Evolutionary conservation across 2,113 vertebrate species (phyloP), one percentile per base, ranked within the genome.

Genomic region (Calyptomena viridis): DNA sequence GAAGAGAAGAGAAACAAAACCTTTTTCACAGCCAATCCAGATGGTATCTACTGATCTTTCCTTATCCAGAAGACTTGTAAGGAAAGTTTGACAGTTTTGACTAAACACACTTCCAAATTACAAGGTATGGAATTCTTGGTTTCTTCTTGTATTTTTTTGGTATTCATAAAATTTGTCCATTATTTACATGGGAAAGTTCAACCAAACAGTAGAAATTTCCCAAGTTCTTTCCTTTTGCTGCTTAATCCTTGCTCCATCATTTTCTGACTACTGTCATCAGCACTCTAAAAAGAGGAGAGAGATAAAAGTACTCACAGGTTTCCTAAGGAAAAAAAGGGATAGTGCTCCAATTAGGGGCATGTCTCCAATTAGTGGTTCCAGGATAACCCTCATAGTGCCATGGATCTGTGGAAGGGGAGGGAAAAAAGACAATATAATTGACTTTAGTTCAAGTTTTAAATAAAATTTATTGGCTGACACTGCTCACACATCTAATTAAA

Each of bases 351-450:
- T 97, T 75, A 99, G 97, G 50, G 99, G 99, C 98, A 99, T 98
- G 97, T 99, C 99, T 86, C 99, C 99, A 83, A 99, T 98, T 84
- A 99, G 82, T 4, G 99, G 99, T 89, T 99, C 99, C 98, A 99
- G 98, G 94, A 99, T 98, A 90, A 99, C 99, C 13, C 99, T 97
- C 98, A 99, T 95, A 18, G 99, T 98, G 8, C 99, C 99, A 55
- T 99, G 98, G 66, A 99, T 98, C 99, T 99, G 96, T n/a, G 93
- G 33, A 73, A 56, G 68, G 4, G 13, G 11, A 80, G 28, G 52
- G 6, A 56, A 73, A 47, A 96, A 63, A 33, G 25, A 66, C 64
- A 96, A 52, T 8, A 20, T 35, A 80, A 88, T 22, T 66, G 0
- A 90, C 11, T 49, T 52, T 3, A 74, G 14, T 25, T 89, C 6